phyloP scores from a whole-genome alignment of 2,113 vertebrate genomes.

The Mirounga angustirostris region DNA sequence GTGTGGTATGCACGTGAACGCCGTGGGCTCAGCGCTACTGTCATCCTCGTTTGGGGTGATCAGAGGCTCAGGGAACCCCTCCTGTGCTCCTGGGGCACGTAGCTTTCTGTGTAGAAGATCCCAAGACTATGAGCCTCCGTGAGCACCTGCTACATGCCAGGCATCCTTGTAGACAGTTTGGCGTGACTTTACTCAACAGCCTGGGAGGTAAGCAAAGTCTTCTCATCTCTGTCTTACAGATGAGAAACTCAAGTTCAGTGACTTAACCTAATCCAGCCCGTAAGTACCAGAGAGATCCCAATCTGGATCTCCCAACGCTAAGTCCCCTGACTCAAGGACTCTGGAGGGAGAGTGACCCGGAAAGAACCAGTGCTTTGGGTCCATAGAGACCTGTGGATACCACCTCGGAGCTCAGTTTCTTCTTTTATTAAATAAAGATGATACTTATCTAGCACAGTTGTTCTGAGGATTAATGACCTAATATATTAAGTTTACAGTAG shows the following conservation, averaged over 20 bases:
- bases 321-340: not conserved
- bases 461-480: not conserved
- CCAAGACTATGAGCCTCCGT: not conserved
- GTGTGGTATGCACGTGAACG: not conserved
- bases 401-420: not conserved
- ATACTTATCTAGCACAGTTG: not conserved
- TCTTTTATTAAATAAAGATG: not conserved
- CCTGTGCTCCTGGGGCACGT: not conserved
- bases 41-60: not conserved
- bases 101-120: not conserved
- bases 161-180: not conserved
- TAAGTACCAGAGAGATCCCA: not conserved
- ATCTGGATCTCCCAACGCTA: rapidly evolving
- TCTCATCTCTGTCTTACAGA: not conserved
- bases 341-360: not conserved
- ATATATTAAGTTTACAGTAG: not conserved
- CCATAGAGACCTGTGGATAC: not conserved
- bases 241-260: not conserved
- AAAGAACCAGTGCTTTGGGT: not conserved
- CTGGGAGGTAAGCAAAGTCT: not conserved
- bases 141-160: not conserved
- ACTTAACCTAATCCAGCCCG: not conserved
- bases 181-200: not conserved
- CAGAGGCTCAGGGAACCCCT: not conserved
- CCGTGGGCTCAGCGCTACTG: rapidly evolving